Evolutionary conservation across 1,140 invertebrate species (phyloP).

Genomic region (Calephelis nemesis): DNA sequence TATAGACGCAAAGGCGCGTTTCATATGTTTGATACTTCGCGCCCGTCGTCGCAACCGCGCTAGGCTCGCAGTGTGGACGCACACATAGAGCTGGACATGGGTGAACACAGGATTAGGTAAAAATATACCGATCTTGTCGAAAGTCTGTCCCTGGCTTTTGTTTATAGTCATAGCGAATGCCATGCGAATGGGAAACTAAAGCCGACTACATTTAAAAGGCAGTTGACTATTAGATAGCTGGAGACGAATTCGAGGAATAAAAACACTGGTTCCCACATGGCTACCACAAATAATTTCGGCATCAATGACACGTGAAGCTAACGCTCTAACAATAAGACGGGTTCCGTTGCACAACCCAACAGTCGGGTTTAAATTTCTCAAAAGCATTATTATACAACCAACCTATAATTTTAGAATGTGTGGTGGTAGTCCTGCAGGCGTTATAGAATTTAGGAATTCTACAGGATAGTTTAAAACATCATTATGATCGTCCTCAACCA

Average conservation of each 20-base stretch:
- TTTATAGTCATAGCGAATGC: constrained; percentile 25
- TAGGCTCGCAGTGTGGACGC: no score
- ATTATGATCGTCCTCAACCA: constrained; percentile 10
- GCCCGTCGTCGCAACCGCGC: no score
- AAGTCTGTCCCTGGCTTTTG: constrained; percentile 24
- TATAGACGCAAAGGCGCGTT: no score
- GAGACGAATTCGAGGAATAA: constrained; percentile 36
- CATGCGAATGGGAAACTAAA: constrained; percentile 33
- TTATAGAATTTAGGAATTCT: constrained; percentile 35
- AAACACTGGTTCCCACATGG: constrained; percentile 34
- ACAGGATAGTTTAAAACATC: constrained; percentile 28
- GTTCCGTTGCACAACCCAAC: constrained; percentile 10
- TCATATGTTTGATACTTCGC: no score
- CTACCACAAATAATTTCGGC: constrained; percentile 37
- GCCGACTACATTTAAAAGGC: constrained; percentile 36
- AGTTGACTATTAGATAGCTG: constrained; percentile 37
- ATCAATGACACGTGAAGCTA: constrained; percentile 37
- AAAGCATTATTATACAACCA: constrained; percentile 31
- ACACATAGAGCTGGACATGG: constrained; percentile 35
- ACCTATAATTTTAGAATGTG: constrained; percentile 35
- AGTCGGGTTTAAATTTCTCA: constrained; percentile 30
- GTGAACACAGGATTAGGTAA: constrained; percentile 35
- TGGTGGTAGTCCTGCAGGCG: constrained; percentile 31
- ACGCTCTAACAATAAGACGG: constrained; percentile 29
- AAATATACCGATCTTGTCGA: constrained; percentile 27